Evolutionary conservation across 2,888 invertebrate genomes (phyloP), one percentile per base, ranked within the genome.

Genomic region (Oscheius sp.): DNA sequence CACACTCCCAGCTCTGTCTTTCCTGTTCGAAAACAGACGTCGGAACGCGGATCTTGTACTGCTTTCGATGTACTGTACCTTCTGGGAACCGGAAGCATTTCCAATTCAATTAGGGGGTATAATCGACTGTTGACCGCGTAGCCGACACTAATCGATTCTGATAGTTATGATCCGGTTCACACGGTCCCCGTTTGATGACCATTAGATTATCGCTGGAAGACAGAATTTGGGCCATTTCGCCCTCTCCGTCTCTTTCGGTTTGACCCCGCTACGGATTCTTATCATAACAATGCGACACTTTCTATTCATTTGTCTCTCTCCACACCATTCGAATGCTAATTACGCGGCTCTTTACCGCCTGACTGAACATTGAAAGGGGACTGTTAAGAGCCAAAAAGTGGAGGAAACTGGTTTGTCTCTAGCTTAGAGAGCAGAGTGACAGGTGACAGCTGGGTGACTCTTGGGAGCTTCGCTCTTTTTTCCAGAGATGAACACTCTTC

Each of bases 101-200:
- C 42, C 42, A 42, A 42, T 42, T 42, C 42, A 42, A 42, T 42
- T 42, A 42, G 7, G 42, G 3, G 42, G 21, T 21, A 21, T 21
- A 21, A 21, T 21, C 7, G 42, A 3, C 42, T 21, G 58, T 32
- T 32, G n/a, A 13, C 32, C 58, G 29, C 42, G 42, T n/a, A 29
- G 13, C 42, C 50, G 65, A 65, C 65, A 50, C n/a, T 65, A 68
- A 68, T 68, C 68, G 68, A 68, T 68, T 35, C 35, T 68, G 55
- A 68, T 55, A 68, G 68, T 68, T 68, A 68, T 68, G 68, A 68
- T 53, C 68, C 68, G 68, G 68, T 68, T 68, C 68, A 68, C 68
- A 68, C 68, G 68, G 66, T 48, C 33, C 65, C 29, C 68, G 53
- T 68, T 68, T 68, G 68, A 68, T 68, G 68, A 68, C 68, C 68